Conservation (phyloP, 2,797 vertebrate genomes). For the Microctenopoma lineatum region DNA sequence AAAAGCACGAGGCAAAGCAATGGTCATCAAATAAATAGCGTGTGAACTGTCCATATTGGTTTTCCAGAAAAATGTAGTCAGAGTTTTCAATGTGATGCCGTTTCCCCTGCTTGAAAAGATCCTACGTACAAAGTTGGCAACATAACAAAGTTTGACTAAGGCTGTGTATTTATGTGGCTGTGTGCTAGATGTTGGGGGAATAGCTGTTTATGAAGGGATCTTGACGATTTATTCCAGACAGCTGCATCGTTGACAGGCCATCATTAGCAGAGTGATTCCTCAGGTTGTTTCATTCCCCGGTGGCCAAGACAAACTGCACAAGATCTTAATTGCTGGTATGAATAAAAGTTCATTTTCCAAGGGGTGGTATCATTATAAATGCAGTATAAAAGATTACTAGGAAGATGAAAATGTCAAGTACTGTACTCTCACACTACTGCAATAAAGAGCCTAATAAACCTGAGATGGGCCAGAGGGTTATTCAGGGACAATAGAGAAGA, state of each 20-base stretch:
- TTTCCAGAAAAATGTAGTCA: neutral
- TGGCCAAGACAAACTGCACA: conserved; percentile 84
- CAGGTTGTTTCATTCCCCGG: conserved; percentile 82
- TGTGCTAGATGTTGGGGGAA: conserved; percentile 79
- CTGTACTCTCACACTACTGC: conserved; percentile 68
- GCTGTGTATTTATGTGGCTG: conserved; percentile 35
- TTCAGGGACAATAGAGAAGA: conserved; percentile 72
- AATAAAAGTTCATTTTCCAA: conserved; percentile 86
- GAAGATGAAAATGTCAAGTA: conserved; percentile 79
- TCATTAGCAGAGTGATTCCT: conserved; percentile 86
- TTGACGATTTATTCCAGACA: conserved; percentile 88
- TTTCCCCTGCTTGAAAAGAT: conserved; percentile 8
- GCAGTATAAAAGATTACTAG: conserved; percentile 71
- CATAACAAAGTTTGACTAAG: conserved; percentile 54
- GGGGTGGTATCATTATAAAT: conserved; percentile 76
- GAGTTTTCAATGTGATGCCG: neutral
- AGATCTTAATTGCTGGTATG: conserved; percentile 85
- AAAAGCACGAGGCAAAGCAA: neutral
- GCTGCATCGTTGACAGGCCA: conserved; percentile 87
- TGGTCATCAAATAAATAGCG: neutral
- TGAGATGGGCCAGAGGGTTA: conserved; percentile 70
- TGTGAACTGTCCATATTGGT: neutral
- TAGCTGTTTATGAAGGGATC: conserved; percentile 82
- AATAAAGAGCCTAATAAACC: conserved; percentile 79
- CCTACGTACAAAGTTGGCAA: conserved; percentile 50